phyloP scores from a whole-genome alignment of 2,797 vertebrate species.

The Ctenochaetus hawaiiensis region DNA sequence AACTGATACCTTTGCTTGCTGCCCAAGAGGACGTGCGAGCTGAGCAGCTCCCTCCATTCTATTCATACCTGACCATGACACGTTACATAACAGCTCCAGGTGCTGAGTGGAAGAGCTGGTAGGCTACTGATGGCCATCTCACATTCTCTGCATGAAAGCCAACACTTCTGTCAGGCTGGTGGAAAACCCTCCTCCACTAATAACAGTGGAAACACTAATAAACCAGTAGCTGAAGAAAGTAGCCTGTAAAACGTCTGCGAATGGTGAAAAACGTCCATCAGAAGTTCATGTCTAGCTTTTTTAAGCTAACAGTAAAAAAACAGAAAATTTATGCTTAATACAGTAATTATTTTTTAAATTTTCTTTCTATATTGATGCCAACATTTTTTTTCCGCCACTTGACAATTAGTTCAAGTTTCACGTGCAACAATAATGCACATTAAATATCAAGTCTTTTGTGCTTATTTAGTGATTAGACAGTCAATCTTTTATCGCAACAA shows the following conservation, averaged over 20 bases:
- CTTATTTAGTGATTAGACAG: neutral
- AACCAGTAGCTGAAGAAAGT: constrained; percentile 12
- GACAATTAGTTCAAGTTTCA: neutral
- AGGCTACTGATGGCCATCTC: constrained; percentile 15
- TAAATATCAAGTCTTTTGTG: neutral
- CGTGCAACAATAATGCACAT: neutral
- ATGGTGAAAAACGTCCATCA: neutral
- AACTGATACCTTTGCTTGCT: constrained; percentile 28
- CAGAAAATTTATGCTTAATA: too few species aligned
- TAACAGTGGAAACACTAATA: constrained; percentile 31
- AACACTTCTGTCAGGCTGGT: constrained; percentile 8
- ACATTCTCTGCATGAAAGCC: constrained; percentile 39
- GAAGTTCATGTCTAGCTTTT: neutral
- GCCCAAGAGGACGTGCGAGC: constrained; percentile 9
- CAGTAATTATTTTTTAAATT: too few species aligned
- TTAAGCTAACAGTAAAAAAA: neutral
- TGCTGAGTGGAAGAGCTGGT: constrained; percentile 29
- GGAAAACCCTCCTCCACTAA: constrained; percentile 19
- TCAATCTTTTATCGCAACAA: constrained; percentile 13
- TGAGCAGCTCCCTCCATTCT: constrained; percentile 44
- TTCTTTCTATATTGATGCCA: neutral
- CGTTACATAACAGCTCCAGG: constrained; percentile 57
- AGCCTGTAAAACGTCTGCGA: neutral
- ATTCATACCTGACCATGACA: constrained; percentile 56
- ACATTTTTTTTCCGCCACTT: neutral